Percentiles rank a stretch among this genome's conserved stretches.
phyloP scores from a whole-genome alignment of 2,888 invertebrate species.

The Congeria kusceri region DNA sequence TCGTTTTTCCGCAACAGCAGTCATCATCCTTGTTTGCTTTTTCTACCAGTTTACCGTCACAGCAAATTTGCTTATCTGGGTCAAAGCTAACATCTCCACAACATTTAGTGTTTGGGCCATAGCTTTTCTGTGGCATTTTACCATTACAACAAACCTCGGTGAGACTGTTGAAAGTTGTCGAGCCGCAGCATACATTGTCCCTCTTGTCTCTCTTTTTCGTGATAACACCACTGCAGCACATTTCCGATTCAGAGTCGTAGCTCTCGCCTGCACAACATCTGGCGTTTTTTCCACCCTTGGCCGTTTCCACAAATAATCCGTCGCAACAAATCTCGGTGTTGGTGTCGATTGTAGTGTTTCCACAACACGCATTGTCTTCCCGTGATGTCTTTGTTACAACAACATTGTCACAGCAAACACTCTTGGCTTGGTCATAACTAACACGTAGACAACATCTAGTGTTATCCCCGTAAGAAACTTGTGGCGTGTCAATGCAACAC shows the following conservation, averaged over 20 bases:
- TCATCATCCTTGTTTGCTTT: conserved; percentile 41
- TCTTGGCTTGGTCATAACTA: conserved; percentile 41
- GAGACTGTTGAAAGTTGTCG: conserved; percentile 46
- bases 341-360: conserved; percentile 37
- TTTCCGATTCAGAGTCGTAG: conserved; percentile 38
- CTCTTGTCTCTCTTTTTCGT: conserved; percentile 38
- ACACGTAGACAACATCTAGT: conserved; percentile 49
- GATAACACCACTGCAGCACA: conserved; percentile 49
- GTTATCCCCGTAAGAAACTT: conserved; percentile 34
- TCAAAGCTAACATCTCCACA: conserved; percentile 46
- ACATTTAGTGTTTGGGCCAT: conserved; percentile 37
- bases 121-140: conserved; percentile 39
- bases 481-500: conserved; percentile 47
- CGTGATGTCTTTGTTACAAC: conserved; percentile 37
- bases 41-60: conserved; percentile 41
- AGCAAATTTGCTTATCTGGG: conserved; percentile 33
- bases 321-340: conserved; percentile 49
- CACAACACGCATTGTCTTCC: conserved; percentile 54
- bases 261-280: conserved; percentile 51
- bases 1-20: conserved; percentile 57
- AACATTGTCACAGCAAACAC: conserved; percentile 44
- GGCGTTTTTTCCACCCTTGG: conserved; percentile 28
- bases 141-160: conserved; percentile 55
- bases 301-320: conserved; percentile 42
- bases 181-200: conserved; percentile 58